Conservation (phyloP, 2,113 vertebrate species). For the Gallinago media region DNA sequence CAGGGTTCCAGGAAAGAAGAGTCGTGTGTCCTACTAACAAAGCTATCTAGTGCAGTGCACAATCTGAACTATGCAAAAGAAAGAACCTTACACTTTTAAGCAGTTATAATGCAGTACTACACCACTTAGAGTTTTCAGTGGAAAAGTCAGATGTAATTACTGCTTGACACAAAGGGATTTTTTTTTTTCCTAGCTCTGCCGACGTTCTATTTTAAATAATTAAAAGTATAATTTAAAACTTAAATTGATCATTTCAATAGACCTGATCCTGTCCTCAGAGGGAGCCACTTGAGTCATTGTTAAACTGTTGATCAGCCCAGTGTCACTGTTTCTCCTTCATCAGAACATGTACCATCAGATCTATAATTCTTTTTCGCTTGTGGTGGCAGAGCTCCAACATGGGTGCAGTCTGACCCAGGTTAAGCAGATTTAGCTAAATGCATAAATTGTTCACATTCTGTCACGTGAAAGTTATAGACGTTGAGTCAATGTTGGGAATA, state of each 20-base stretch:
- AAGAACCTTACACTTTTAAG: slow-evolving; percentile 43
- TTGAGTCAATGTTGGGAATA: background rate
- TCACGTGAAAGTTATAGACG: slow-evolving; percentile 20
- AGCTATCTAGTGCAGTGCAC: slow-evolving; percentile 57
- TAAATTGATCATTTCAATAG: background rate
- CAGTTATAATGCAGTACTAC: slow-evolving; percentile 6
- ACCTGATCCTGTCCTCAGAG: slow-evolving; percentile 33
- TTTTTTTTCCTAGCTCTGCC: background rate
- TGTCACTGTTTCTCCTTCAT: slow-evolving; percentile 38
- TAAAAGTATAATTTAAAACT: slow-evolving; percentile 37
- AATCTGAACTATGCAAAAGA: slow-evolving; percentile 17
- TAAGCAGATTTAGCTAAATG: slow-evolving; percentile 51
- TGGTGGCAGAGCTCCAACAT: slow-evolving; percentile 27
- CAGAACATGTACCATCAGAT: slow-evolving; percentile 53
- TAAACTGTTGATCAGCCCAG: slow-evolving; percentile 13
- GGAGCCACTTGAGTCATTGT: background rate
- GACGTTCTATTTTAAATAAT: slow-evolving; percentile 47
- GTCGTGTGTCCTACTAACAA: slow-evolving; percentile 10
- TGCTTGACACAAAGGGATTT: slow-evolving; percentile 46
- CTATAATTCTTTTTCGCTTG: slow-evolving; percentile 5
- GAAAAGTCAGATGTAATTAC: slow-evolving; percentile 65
- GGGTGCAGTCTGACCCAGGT: slow-evolving; percentile 24
- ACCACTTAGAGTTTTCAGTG: background rate
- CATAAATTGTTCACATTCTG: slow-evolving; percentile 51
- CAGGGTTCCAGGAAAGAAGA: background rate